Percentiles rank a stretch among this genome's conserved stretches.
phyloP scores from a whole-genome alignment of 1,140 invertebrate genomes.

The Danaus melanippus region DNA sequence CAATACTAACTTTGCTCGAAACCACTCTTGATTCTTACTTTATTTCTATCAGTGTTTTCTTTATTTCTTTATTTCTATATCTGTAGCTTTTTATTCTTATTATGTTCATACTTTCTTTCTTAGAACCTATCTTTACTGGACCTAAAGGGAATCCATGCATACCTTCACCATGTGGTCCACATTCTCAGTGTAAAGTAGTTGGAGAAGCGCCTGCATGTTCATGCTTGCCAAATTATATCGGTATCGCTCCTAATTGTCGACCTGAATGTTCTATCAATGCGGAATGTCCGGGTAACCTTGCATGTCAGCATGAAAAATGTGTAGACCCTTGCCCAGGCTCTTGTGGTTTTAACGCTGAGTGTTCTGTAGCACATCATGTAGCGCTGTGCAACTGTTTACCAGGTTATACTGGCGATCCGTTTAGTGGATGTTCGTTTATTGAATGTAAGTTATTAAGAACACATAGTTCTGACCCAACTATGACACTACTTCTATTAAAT shows the following conservation, averaged over 20 bases:
- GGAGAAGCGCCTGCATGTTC: slow-evolving; percentile 82
- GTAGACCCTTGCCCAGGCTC: slow-evolving; percentile 85
- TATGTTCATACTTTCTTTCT: slow-evolving; percentile 51
- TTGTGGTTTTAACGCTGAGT: slow-evolving; percentile 81
- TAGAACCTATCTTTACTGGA: slow-evolving; percentile 65
- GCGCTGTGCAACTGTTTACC: slow-evolving; percentile 81
- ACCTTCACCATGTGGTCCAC: slow-evolving; percentile 86
- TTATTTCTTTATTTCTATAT: slow-evolving; percentile 36
- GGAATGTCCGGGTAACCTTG: slow-evolving; percentile 82
- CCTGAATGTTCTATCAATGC: slow-evolving; percentile 84
- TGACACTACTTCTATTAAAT: not conserved
- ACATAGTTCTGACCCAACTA: too few species aligned
- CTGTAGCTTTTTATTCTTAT: slow-evolving; percentile 41
- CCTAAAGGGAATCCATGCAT: slow-evolving; percentile 78
- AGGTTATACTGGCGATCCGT: slow-evolving; percentile 84
- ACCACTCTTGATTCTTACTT: slow-evolving; percentile 64
- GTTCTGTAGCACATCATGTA: slow-evolving; percentile 82
- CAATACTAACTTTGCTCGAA: slow-evolving; percentile 37
- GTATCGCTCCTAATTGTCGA: slow-evolving; percentile 77
- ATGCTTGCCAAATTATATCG: slow-evolving; percentile 78
- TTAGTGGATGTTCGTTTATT: slow-evolving; percentile 75
- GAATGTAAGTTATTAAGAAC: slow-evolving; percentile 51
- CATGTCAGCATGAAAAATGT: slow-evolving; percentile 85
- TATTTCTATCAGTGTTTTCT: slow-evolving; percentile 24
- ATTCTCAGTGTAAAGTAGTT: slow-evolving; percentile 82